phyloP scores from a whole-genome alignment of 2,113 vertebrate genomes.

The Beaufortia kweichowensis region DNA sequence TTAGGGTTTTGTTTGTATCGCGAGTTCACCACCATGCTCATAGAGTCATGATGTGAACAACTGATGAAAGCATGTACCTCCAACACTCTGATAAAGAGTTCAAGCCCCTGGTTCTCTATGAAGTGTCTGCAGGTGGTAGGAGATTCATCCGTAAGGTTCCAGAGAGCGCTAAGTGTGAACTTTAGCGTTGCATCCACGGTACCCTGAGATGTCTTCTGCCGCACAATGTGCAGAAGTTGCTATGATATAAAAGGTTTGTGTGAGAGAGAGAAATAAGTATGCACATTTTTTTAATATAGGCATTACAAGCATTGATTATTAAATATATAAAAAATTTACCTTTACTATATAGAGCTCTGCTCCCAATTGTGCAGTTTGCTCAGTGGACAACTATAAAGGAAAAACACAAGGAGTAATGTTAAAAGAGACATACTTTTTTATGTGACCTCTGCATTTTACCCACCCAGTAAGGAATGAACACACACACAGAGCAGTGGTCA shows the following conservation, averaged over 20 bases:
- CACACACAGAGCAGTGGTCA: no score
- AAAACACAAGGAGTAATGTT: background rate
- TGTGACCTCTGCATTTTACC: no score
- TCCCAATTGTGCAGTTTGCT: constrained; percentile 95
- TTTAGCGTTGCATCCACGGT: constrained; percentile 96
- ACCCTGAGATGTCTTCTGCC: constrained; percentile 93
- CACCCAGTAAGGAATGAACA: no score
- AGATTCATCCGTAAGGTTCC: constrained; percentile 98
- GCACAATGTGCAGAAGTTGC: constrained; percentile 99
- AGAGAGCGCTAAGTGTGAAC: constrained; percentile 96
- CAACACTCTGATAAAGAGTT: constrained; percentile 95
- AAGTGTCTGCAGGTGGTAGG: constrained; percentile 98
- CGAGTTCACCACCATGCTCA: no score
- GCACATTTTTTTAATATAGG: background rate
- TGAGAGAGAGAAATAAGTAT: background rate
- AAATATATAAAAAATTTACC: constrained; percentile 67
- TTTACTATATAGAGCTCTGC: constrained; percentile 96
- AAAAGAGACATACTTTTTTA: background rate
- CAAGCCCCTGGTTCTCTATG: constrained; percentile 96
- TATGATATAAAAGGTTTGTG: constrained; percentile 56
- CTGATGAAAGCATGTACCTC: constrained; percentile 77
- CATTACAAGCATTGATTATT: background rate
- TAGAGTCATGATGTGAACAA: background rate
- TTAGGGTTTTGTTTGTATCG: no score
- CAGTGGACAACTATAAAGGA: constrained; percentile 88